Percentiles rank a stretch among this genome's conserved stretches.
Evolutionary conservation across 2,888 invertebrate genomes (phyloP).

Genomic region (Anoplius nigerrimus): DNA sequence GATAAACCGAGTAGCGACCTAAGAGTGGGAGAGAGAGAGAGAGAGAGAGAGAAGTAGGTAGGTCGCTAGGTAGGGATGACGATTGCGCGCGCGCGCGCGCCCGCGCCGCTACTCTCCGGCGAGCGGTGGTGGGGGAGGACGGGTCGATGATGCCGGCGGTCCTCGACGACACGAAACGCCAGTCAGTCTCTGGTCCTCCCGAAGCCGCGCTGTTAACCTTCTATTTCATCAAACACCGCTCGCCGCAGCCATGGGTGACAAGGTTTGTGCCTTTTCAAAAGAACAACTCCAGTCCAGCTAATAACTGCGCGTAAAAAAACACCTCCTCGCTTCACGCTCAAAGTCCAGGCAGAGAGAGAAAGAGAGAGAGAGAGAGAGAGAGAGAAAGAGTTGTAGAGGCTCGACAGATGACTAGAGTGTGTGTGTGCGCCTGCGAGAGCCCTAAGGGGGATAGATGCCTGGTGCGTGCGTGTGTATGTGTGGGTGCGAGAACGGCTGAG

Average conservation of each 20-base stretch:
- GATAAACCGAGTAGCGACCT: slow-evolving; percentile 37
- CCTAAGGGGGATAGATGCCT: neutral
- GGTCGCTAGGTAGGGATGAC: slow-evolving; percentile 64
- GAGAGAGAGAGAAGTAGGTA: slow-evolving; percentile 40
- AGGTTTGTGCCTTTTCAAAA: slow-evolving; percentile 65
- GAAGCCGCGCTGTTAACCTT: slow-evolving; percentile 81
- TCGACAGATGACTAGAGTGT: slow-evolving; percentile 1
- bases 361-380: slow-evolving; percentile 11
- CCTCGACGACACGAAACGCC: slow-evolving; percentile 68
- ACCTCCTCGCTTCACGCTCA: neutral
- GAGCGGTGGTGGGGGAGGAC: slow-evolving; percentile 77
- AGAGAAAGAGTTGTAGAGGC: slow-evolving; percentile 15
- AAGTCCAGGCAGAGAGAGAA: slow-evolving; percentile 4
- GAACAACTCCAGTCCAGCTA: neutral
- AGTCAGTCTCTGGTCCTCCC: slow-evolving; percentile 80
- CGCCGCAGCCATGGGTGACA: slow-evolving; percentile 76
- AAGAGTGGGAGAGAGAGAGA: slow-evolving; percentile 21
- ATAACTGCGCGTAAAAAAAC: neutral
- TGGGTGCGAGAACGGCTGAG: neutral
- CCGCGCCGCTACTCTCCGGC: too few relatives aligned
- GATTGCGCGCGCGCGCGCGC: slow-evolving; percentile 72
- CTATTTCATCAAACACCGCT: slow-evolving; percentile 78
- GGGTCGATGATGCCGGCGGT: slow-evolving; percentile 77
- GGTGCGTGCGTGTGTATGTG: neutral
- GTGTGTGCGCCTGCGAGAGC: neutral